phyloP scores from a whole-genome alignment of 1,140 invertebrate genomes.

The Zaprionus ghesquierei region DNA sequence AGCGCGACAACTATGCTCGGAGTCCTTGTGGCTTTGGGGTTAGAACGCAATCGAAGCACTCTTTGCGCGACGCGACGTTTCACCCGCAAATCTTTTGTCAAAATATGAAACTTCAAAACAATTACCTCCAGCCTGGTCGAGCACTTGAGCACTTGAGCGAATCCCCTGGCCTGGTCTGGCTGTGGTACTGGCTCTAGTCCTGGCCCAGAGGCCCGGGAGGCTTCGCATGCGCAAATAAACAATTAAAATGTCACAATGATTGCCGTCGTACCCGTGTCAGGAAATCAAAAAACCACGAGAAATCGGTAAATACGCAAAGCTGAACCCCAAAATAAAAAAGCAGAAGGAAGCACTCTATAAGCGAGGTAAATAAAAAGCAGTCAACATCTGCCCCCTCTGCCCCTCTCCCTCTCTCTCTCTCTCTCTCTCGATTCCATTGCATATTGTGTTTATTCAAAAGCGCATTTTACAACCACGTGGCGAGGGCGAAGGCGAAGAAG shows the following conservation, averaged over 20 bases:
- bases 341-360: background rate
- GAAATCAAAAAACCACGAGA: slow-evolving; percentile 75
- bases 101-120: slow-evolving; percentile 60
- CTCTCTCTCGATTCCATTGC: slow-evolving; percentile 9
- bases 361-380: slow-evolving; percentile 9
- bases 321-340: slow-evolving; percentile 54
- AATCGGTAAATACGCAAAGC: slow-evolving; percentile 61
- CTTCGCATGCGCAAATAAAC: slow-evolving; percentile 71
- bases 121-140: slow-evolving; percentile 34
- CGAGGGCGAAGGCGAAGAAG: slow-evolving; percentile 24
- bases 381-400: background rate
- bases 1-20: background rate
- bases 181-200: too few relatives aligned
- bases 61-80: slow-evolving; percentile 9
- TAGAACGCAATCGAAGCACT: slow-evolving; percentile 10
- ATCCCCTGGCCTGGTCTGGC: slow-evolving; percentile 2
- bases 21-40: slow-evolving; percentile 27
- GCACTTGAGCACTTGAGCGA: slow-evolving; percentile 44
- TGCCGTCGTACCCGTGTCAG: slow-evolving; percentile 74
- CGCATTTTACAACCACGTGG: slow-evolving; percentile 75
- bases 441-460: slow-evolving; percentile 72
- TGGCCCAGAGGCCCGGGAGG: slow-evolving; percentile 13
- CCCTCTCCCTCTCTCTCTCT: background rate
- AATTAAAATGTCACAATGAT: slow-evolving; percentile 82
- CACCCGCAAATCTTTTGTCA: slow-evolving; percentile 68